Percentiles rank a stretch among this genome's conserved stretches.
These are phyloP conservation scores for Agrotis clavis DNA, from an alignment of 2,888 invertebrate species.

Conservation along the genomic window DNA sequence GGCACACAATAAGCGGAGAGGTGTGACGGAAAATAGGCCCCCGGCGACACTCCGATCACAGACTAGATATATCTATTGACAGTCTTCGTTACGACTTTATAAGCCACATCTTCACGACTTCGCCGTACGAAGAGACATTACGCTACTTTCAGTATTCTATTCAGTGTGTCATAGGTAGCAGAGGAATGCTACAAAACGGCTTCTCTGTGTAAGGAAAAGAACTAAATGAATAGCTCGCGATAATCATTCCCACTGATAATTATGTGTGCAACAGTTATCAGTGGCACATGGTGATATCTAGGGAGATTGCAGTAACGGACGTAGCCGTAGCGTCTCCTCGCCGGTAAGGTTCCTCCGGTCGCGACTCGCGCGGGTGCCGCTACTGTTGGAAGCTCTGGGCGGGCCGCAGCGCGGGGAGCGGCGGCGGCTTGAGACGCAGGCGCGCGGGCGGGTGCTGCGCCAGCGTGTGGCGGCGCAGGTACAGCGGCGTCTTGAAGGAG, in stretches of 20 bases:
- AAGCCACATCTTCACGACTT: constrained; percentile 83
- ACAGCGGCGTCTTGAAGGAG: constrained; percentile 94
- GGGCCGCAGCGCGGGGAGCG: constrained; percentile 82
- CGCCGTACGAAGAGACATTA: constrained; percentile 75
- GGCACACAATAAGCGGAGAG: constrained; percentile 91
- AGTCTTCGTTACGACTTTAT: constrained; percentile 85
- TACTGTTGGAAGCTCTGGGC: constrained; percentile 78
- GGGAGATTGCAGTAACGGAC: constrained; percentile 25
- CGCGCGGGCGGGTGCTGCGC: constrained; percentile 92
- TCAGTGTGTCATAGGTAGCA: constrained; percentile 15
- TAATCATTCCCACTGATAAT: constrained; percentile 41
- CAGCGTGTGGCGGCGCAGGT: constrained; percentile 94
- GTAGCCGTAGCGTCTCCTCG: constrained; percentile 50
- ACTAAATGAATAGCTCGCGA: constrained; percentile 30
- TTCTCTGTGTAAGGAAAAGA: constrained; percentile 24
- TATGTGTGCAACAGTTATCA: constrained; percentile 32
- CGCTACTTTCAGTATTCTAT: constrained; percentile 57
- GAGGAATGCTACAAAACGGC: constrained; percentile 12
- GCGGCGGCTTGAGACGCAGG: constrained; percentile 78
- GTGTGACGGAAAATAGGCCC: constrained; percentile 89
- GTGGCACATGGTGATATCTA: constrained; percentile 19
- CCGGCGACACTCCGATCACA: constrained; percentile 91
- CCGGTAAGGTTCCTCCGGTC: constrained; percentile 52
- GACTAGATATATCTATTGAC: constrained; percentile 90
- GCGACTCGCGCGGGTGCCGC: constrained; percentile 65